A percentile compares a stretch with the other conserved stretches of the same genome.
These are phyloP conservation scores for Ophonus ardosiacus DNA, from an alignment of 2,888 invertebrate genomes.

Conservation along the genomic window DNA sequence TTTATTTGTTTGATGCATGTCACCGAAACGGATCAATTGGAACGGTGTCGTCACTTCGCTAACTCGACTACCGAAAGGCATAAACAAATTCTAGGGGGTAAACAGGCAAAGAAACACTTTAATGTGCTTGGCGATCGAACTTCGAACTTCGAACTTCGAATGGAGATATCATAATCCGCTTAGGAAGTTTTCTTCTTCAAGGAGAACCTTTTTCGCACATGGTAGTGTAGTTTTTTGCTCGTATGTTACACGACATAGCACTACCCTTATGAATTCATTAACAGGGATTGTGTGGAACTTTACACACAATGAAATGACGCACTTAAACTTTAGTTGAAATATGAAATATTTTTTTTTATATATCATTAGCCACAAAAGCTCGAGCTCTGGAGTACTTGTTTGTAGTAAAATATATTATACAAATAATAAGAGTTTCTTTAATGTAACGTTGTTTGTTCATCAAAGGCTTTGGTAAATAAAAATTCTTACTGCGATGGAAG, in stretches of 20 bases:
- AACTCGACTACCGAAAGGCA: neutral
- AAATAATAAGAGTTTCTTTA: no score
- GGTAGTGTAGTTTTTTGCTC: neutral
- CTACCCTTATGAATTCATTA: neutral
- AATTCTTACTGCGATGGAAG: no score
- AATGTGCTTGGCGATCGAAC: slow-evolving; percentile 1
- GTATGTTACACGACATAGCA: neutral
- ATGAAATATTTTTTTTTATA: no score
- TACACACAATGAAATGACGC: no score
- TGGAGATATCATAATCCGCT: slow-evolving; percentile 37
- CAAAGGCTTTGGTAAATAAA: no score
- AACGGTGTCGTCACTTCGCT: neutral
- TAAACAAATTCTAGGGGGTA: slow-evolving; percentile 1
- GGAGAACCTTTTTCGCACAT: neutral
- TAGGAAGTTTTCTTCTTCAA: neutral
- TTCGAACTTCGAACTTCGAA: no score
- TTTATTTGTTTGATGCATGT: slow-evolving; percentile 36
- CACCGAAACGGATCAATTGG: neutral
- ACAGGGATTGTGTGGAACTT: neutral
- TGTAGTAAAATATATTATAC: no score
- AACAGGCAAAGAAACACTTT: neutral
- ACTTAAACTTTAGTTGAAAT: no score
- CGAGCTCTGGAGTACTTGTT: no score
- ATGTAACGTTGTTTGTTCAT: no score
- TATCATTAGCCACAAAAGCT: no score